phyloP scores from a whole-genome alignment of 2,888 invertebrate species.

The Eilema caniola region DNA sequence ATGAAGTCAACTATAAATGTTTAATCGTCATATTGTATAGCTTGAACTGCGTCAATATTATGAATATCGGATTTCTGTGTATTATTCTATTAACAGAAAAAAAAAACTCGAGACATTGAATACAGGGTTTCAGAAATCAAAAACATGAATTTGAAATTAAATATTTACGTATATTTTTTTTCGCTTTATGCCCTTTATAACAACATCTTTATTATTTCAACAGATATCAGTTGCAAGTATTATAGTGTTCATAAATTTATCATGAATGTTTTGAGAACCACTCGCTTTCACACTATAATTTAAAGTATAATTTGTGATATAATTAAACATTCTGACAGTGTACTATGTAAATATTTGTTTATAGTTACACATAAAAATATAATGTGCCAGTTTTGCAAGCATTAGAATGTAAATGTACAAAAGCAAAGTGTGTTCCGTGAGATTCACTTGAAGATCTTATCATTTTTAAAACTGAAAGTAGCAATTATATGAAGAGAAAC shows the following conservation, averaged over 20 bases:
- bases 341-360: conserved; percentile 63
- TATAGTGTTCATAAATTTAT: conserved; percentile 64
- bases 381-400: conserved; percentile 71
- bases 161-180: conserved; percentile 86
- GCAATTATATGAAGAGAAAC: conserved; percentile 57
- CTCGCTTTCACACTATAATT: conserved; percentile 44
- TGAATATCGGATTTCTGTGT: background rate
- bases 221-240: conserved; percentile 70
- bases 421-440: conserved; percentile 64
- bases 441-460: conserved; percentile 67
- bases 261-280: conserved; percentile 54
- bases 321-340: conserved; percentile 63
- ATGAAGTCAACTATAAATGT: background rate
- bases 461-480: conserved; percentile 63
- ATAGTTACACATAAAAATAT: conserved; percentile 62
- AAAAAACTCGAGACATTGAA: conserved; percentile 1
- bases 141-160: conserved; percentile 72
- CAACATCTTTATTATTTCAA: conserved; percentile 77
- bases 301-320: conserved; percentile 49
- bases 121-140: conserved; percentile 59
- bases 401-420: conserved; percentile 66
- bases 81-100: background rate
- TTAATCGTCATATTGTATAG: background rate
- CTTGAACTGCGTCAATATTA: background rate
- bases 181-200: conserved; percentile 81